Evolutionary conservation across 1,140 invertebrate species (phyloP).

Genomic region (Limonius californicus): DNA sequence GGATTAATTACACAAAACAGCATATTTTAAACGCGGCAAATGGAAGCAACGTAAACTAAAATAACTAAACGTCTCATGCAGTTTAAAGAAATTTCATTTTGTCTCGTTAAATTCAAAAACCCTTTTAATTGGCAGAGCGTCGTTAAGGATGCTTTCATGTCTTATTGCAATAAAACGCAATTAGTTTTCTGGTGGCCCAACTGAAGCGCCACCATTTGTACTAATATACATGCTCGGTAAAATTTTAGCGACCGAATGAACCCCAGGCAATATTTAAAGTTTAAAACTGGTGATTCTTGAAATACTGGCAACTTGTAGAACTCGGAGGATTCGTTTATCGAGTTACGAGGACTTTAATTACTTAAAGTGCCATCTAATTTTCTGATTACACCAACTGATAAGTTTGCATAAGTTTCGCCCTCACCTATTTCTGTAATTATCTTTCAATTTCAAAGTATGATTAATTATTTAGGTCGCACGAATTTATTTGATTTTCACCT

Average conservation of each 20-base stretch:
- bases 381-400: constrained; percentile 2
- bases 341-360: constrained; percentile 4
- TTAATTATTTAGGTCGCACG: background rate
- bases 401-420: background rate
- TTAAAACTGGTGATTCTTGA: background rate
- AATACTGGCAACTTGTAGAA: constrained; percentile 12
- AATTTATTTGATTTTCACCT: no score
- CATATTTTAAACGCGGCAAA: no score
- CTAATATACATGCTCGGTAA: no score
- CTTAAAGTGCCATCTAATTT: constrained; percentile 11
- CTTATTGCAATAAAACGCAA: no score
- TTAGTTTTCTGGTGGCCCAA: no score
- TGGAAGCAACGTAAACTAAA: background rate
- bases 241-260: background rate
- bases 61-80: background rate
- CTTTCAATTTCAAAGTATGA: constrained; percentile 3
- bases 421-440: constrained; percentile 3
- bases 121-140: no score
- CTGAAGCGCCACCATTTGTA: no score
- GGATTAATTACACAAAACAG: background rate
- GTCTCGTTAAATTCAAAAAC: no score
- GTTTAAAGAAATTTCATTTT: no score
- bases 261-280: constrained; percentile 10
- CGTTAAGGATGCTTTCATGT: no score
- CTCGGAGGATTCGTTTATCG: background rate